These are phyloP conservation scores for Anodontia alba DNA, from an alignment of 2,888 invertebrate species.

Conservation along the genomic window DNA sequence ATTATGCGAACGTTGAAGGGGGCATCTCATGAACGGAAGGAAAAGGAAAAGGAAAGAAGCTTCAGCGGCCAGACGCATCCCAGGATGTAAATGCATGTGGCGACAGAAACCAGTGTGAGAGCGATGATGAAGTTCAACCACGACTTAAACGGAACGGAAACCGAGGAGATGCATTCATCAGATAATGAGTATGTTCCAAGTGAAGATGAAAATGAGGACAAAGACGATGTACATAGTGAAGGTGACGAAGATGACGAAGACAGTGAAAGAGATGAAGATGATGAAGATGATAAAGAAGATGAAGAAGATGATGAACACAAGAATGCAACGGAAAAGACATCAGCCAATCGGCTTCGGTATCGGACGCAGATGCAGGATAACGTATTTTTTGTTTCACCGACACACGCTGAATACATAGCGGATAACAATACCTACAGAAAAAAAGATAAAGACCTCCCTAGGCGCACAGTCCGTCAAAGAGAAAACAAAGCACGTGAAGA, in stretches of 20 bases:
- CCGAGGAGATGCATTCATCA: background rate
- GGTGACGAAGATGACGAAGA: conserved; percentile 3
- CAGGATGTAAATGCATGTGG: background rate
- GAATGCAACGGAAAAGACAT: background rate
- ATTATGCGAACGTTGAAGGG: background rate
- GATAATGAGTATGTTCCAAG: background rate
- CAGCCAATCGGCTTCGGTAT: background rate
- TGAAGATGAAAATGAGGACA: background rate
- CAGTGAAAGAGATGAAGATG: background rate
- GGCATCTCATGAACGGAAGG: background rate
- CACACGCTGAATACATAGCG: background rate
- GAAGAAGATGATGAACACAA: background rate
- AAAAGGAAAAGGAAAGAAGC: background rate
- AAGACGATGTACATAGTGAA: background rate
- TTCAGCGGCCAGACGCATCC: background rate
- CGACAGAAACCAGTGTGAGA: background rate
- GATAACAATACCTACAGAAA: background rate
- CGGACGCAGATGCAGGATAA: background rate
- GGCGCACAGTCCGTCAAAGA: background rate
- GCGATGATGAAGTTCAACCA: background rate
- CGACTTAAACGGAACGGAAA: background rate
- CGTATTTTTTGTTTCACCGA: background rate
- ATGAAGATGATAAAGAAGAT: background rate
- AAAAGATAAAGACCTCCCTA: background rate
- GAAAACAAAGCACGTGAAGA: background rate